Conservation (phyloP, 2,113 vertebrate genomes). For the Ranitomeya imitator region DNA sequence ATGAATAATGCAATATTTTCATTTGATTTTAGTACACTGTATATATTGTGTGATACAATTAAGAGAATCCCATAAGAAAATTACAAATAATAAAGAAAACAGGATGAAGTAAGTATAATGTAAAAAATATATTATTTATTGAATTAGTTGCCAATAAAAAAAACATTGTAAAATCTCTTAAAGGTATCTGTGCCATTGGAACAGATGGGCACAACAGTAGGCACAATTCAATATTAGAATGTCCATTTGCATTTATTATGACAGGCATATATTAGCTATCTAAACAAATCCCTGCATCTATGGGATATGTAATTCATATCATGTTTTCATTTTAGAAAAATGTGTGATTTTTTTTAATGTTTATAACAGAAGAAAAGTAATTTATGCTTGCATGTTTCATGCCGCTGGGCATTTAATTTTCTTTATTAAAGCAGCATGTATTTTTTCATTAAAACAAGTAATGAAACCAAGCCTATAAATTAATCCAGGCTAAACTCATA, state of each 20-base stretch:
- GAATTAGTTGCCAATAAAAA: too few relatives aligned
- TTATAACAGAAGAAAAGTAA: background rate
- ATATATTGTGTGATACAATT: background rate
- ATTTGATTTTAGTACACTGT: background rate
- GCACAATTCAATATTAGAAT: constrained; percentile 4
- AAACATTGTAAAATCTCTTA: background rate
- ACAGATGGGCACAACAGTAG: background rate
- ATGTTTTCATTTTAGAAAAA: background rate
- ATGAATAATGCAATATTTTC: background rate
- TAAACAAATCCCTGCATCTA: background rate
- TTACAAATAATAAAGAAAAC: background rate
- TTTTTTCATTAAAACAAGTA: constrained; percentile 26
- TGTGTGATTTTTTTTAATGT: background rate
- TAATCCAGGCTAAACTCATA: background rate
- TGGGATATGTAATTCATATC: background rate
- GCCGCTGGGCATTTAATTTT: background rate
- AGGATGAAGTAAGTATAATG: background rate
- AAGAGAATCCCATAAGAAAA: background rate
- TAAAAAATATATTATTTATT: too few relatives aligned
- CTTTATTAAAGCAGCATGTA: constrained; percentile 26
- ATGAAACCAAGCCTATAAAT: constrained; percentile 15
- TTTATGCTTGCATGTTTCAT: constrained; percentile 8
- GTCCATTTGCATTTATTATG: constrained; percentile 23
- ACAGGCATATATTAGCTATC: background rate
- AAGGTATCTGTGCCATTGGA: background rate